Conservation (phyloP, 1,140 invertebrate genomes). For the Ctenoplectra terminalis region DNA sequence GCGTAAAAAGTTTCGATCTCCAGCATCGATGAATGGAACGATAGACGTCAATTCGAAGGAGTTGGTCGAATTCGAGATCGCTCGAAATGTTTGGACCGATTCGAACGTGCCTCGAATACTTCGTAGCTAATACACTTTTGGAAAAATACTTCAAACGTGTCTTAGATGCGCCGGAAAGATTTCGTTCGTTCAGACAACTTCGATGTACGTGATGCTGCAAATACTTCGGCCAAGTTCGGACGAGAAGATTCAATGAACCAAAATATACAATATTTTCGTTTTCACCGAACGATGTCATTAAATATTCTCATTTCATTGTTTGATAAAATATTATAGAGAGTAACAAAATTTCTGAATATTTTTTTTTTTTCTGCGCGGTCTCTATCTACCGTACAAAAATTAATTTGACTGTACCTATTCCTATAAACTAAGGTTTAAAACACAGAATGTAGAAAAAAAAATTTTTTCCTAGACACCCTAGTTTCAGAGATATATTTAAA, state of each 20-base stretch:
- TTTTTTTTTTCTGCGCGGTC: too few relatives aligned
- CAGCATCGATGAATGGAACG: slow-evolving; percentile 44
- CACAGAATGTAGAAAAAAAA: too few relatives aligned
- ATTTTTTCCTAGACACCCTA: too few relatives aligned
- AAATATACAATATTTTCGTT: neutral
- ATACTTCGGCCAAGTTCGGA: neutral
- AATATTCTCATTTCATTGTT: too few relatives aligned
- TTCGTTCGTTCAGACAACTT: neutral
- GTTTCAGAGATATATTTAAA: too few relatives aligned
- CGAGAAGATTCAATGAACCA: neutral
- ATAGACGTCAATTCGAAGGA: slow-evolving; percentile 29
- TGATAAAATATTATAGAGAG: too few relatives aligned
- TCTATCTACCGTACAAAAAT: too few relatives aligned
- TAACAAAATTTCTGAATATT: too few relatives aligned
- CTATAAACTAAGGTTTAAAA: too few relatives aligned
- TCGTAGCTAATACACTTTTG: slow-evolving; percentile 12
- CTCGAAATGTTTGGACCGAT: slow-evolving; percentile 44
- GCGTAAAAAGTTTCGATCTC: slow-evolving; percentile 23
- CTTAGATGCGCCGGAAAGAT: neutral
- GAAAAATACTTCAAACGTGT: slow-evolving; percentile 32
- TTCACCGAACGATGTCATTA: too few relatives aligned
- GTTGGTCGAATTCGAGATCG: slow-evolving; percentile 20
- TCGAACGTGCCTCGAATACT: slow-evolving; percentile 49
- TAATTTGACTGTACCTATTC: too few relatives aligned
- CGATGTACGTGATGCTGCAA: neutral